phyloP scores from a whole-genome alignment of 92 coral and sea anemone species.

The Palythoa grandis region DNA sequence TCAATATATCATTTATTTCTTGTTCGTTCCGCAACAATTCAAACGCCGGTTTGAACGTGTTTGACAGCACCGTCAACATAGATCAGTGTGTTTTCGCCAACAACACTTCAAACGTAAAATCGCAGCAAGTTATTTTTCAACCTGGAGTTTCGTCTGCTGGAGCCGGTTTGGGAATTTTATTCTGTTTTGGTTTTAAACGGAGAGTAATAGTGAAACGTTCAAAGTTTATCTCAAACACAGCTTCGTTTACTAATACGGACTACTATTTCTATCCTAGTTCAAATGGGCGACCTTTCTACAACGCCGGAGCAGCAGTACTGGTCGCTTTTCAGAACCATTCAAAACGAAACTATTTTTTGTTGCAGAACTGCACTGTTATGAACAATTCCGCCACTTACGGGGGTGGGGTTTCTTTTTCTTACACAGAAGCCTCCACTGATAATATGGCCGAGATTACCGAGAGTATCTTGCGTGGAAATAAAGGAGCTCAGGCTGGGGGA shows the following conservation, averaged over 20 bases:
- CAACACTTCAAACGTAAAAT: constrained; percentile 63
- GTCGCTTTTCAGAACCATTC: constrained; percentile 55
- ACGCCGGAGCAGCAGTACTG: constrained; percentile 69
- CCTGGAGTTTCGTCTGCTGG: constrained; percentile 67
- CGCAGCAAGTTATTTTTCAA: constrained; percentile 28
- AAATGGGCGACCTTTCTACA: constrained; percentile 48
- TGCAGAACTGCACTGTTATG: constrained; percentile 57
- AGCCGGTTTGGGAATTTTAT: constrained; percentile 68
- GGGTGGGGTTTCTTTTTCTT: constrained; percentile 70
- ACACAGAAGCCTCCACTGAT: constrained; percentile 50
- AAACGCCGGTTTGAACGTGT: constrained; percentile 74
- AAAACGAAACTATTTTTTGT: constrained; percentile 28
- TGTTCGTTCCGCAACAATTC: constrained; percentile 73
- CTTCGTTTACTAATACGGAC: constrained; percentile 62
- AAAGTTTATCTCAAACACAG: constrained; percentile 67
- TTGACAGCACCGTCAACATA: constrained; percentile 70
- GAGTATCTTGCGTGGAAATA: constrained; percentile 55
- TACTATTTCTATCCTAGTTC: constrained; percentile 62
- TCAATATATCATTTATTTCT: constrained; percentile 63
- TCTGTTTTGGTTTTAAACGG: constrained; percentile 42
- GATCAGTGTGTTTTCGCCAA: constrained; percentile 64
- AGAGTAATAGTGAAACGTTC: constrained; percentile 53
- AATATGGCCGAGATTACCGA: constrained; percentile 50
- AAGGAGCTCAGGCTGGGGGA: constrained; percentile 87
- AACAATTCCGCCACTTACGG: constrained; percentile 84